These are phyloP conservation scores for Hylaea fasciaria DNA, from an alignment of 2,888 invertebrate genomes.

Conservation along the genomic window DNA sequence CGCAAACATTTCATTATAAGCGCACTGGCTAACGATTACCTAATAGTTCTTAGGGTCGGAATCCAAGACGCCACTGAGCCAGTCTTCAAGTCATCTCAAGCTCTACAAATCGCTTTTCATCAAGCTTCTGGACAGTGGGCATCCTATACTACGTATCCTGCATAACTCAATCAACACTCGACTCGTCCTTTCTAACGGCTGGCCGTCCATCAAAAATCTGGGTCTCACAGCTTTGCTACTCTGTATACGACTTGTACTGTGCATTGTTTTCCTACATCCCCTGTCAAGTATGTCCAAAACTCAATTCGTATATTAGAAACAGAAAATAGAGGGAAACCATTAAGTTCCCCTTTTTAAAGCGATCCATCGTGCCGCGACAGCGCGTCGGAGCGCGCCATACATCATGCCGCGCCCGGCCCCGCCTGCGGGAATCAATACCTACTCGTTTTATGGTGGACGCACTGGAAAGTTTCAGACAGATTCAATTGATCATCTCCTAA, in stretches of 20 bases:
- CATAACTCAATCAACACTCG: too few relatives aligned
- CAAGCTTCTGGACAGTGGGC: too few relatives aligned
- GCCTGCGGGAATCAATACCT: constrained; percentile 31
- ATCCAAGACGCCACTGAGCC: too few relatives aligned
- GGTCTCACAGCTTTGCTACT: neutral
- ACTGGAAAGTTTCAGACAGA: neutral
- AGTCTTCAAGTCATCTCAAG: too few relatives aligned
- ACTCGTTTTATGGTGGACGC: neutral
- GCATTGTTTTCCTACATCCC: neutral
- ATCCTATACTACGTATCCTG: too few relatives aligned
- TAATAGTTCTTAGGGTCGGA: too few relatives aligned
- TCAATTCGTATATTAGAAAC: constrained; percentile 11
- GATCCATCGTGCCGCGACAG: constrained; percentile 38
- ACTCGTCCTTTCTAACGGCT: too few relatives aligned
- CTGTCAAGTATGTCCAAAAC: neutral
- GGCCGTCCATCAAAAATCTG: neutral
- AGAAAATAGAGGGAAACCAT: constrained; percentile 24
- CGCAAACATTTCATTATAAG: too few relatives aligned
- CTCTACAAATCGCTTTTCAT: too few relatives aligned
- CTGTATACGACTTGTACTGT: neutral
- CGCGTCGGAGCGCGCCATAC: constrained; percentile 29
- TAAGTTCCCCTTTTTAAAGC: constrained; percentile 29
- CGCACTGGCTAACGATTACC: too few relatives aligned
- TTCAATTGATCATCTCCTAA: neutral
- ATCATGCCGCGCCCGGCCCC: constrained; percentile 40